A percentile compares a stretch with the other conserved stretches of the same genome.
phyloP scores from a whole-genome alignment of 37 sponge, comb jelly and placozoan species.

The Tethya wilhelma region DNA sequence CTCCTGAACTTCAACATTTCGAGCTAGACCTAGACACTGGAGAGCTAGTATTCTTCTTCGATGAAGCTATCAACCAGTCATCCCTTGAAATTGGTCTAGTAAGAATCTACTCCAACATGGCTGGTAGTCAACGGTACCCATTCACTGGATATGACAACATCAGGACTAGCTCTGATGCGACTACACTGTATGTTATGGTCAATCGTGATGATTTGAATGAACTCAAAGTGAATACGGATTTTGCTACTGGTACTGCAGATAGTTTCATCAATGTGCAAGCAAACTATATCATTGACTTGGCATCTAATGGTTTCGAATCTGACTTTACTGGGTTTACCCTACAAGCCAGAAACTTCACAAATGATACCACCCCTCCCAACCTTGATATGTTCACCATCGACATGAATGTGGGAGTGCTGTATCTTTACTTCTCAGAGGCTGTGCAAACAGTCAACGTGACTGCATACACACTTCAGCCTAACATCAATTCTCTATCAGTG shows the following conservation, averaged over 20 bases:
- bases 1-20: conserved; percentile 55
- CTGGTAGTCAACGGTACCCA: neutral
- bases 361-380: conserved; percentile 61
- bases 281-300: conserved; percentile 68
- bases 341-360: conserved; percentile 26
- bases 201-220: conserved; percentile 52
- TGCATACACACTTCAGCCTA: conserved; percentile 71
- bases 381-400: conserved; percentile 58
- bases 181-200: conserved; percentile 53
- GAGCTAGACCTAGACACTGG: conserved; percentile 64
- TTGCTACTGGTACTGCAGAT: conserved; percentile 51
- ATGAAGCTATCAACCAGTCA: conserved; percentile 76
- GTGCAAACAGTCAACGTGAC: conserved; percentile 36
- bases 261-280: conserved; percentile 57
- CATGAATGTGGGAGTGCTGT: conserved; percentile 38
- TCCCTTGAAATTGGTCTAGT: conserved; percentile 36
- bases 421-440: conserved; percentile 72
- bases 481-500: conserved; percentile 66
- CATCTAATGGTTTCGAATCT: conserved; percentile 38
- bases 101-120: conserved; percentile 24
- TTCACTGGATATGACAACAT: conserved; percentile 38
- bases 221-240: conserved; percentile 45
- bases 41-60: conserved; percentile 61
- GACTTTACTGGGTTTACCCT: neutral
- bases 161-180: conserved; percentile 56